Evolutionary conservation across 2,888 invertebrate genomes (phyloP).

Genomic region (Pterostichus niger): DNA sequence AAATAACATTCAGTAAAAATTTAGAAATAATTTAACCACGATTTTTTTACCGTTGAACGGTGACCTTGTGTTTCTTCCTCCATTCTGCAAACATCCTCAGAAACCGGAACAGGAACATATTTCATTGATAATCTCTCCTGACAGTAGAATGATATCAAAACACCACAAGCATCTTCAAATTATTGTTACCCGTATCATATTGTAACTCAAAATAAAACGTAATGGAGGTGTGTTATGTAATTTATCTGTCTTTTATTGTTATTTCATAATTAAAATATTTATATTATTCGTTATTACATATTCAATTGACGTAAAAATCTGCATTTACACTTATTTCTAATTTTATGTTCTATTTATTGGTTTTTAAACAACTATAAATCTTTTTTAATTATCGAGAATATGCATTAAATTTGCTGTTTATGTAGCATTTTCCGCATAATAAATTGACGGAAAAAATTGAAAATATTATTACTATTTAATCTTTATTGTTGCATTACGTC

Average conservation of each 20-base stretch:
- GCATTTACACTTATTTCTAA: neutral
- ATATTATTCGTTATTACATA: neutral
- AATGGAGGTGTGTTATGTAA: neutral
- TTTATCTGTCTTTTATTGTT: slow-evolving; percentile 4
- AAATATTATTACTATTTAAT: no score
- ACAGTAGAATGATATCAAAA: no score
- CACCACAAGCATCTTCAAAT: neutral
- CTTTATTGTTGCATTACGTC: no score
- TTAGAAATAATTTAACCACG: neutral
- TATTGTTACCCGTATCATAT: neutral
- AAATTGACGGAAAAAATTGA: no score
- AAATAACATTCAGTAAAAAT: neutral
- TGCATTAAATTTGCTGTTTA: neutral
- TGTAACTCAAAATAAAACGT: no score
- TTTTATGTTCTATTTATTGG: slow-evolving; percentile 19
- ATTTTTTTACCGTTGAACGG: neutral
- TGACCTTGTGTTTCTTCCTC: no score
- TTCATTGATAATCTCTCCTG: neutral
- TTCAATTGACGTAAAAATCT: neutral
- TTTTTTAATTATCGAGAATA: neutral
- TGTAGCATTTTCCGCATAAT: neutral
- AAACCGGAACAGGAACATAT: neutral
- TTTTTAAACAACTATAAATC: slow-evolving; percentile 16
- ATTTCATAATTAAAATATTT: neutral
- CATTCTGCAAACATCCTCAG: neutral